phyloP scores from a whole-genome alignment of 2,888 invertebrate species.

The Lasioglossum villosulum region DNA sequence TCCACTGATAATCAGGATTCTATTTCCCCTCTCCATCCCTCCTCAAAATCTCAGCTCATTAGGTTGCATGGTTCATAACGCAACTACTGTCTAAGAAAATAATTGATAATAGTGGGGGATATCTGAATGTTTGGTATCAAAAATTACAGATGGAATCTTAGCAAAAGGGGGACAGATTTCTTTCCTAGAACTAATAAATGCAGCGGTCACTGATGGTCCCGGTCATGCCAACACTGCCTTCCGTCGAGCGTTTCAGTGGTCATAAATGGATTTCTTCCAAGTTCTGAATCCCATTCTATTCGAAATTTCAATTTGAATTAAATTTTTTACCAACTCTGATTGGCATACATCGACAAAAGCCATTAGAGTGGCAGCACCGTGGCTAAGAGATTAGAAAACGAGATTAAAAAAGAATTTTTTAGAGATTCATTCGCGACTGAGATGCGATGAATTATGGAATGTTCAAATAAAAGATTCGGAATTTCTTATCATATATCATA shows the following conservation, averaged over 20 bases:
- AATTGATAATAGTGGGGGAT: no score
- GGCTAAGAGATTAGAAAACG: neutral
- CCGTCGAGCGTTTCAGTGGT: constrained; percentile 7
- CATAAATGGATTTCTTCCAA: no score
- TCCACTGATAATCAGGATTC: no score
- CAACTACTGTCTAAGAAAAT: no score
- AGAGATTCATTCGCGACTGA: neutral
- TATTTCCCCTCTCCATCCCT: no score
- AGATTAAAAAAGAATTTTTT: neutral
- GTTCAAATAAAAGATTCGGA: neutral
- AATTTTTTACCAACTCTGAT: no score
- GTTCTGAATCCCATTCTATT: no score
- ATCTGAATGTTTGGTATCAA: neutral
- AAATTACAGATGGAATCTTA: neutral
- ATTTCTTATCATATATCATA: neutral
- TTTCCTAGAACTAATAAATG: neutral
- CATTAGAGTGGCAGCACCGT: neutral
- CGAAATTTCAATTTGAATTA: no score
- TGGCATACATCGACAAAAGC: neutral
- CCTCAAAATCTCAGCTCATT: no score
- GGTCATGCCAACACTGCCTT: neutral
- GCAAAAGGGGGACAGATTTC: neutral
- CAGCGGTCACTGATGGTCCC: constrained; percentile 8
- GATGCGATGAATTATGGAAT: neutral
- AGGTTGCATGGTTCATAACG: no score